These are phyloP conservation scores for Lepeophtheirus nordmannii DNA, from an alignment of 2,888 invertebrate species.

Conservation along the genomic window DNA sequence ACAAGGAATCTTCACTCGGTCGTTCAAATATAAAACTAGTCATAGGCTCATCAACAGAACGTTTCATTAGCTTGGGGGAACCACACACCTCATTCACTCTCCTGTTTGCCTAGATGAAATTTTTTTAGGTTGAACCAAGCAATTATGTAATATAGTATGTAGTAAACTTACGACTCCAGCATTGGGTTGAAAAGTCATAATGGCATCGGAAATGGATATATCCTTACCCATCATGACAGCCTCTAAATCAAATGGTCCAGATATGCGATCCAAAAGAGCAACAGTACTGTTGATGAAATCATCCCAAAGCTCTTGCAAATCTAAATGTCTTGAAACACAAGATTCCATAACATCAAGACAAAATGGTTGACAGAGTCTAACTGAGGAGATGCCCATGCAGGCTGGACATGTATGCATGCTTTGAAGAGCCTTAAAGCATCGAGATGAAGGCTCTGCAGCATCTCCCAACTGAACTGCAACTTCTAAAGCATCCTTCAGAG, in stretches of 20 bases:
- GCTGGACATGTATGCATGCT: constrained; percentile 71
- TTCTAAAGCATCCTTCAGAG: constrained; percentile 62
- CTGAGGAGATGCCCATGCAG: constrained; percentile 49
- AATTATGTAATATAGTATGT: too few species aligned
- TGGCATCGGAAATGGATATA: constrained; percentile 92
- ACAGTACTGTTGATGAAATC: constrained; percentile 44
- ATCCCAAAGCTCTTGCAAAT: constrained; percentile 72
- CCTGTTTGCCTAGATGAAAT: too few species aligned
- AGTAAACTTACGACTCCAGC: background rate
- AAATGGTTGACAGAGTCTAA: constrained; percentile 60
- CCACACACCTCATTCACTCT: background rate
- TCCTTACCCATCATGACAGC: constrained; percentile 87
- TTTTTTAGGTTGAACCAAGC: too few species aligned
- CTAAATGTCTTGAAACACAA: constrained; percentile 67
- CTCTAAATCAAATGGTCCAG: constrained; percentile 90
- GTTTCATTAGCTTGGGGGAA: background rate
- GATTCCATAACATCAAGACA: constrained; percentile 77
- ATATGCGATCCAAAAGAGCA: constrained; percentile 49
- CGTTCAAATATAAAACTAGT: background rate
- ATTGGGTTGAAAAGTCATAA: constrained; percentile 87
- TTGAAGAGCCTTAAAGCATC: constrained; percentile 63
- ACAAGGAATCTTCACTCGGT: background rate
- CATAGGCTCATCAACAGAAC: background rate
- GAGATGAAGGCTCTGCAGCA: constrained; percentile 53
- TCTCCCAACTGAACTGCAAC: constrained; percentile 58